Conservation (phyloP, 2,888 invertebrate species). For the Molorchus minor region DNA sequence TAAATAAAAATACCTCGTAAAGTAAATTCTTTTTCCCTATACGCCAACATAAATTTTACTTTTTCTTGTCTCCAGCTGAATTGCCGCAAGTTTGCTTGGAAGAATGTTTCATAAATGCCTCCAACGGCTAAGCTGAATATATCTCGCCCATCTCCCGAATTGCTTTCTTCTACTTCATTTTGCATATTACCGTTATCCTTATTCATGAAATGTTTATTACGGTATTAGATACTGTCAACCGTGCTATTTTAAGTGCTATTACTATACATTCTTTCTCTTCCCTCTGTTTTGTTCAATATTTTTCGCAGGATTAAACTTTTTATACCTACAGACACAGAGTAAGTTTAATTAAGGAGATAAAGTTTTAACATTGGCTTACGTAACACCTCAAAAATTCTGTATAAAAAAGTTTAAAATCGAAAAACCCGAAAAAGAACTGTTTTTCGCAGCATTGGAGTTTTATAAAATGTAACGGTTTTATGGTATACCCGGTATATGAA, state of each 20-base stretch:
- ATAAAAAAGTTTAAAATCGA: no score
- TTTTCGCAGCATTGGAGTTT: no score
- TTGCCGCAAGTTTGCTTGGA: background rate
- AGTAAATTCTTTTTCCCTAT: no score
- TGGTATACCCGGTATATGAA: no score
- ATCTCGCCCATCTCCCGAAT: background rate
- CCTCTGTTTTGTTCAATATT: background rate
- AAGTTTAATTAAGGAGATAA: no score
- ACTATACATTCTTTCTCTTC: background rate
- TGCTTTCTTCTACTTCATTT: background rate
- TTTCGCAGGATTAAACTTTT: background rate
- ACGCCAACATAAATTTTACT: no score
- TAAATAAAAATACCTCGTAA: no score
- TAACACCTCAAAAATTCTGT: no score
- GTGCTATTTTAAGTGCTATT: background rate
- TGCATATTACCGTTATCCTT: background rate
- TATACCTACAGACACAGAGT: no score
- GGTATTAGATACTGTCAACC: constrained; percentile 1
- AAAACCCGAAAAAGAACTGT: no score
- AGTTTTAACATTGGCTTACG: no score
- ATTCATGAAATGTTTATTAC: constrained; percentile 3
- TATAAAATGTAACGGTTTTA: no score
- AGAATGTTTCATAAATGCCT: background rate
- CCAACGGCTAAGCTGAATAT: background rate
- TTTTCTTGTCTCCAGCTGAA: background rate